Percentiles rank a stretch among this genome's conserved stretches.
phyloP scores from a whole-genome alignment of 2,888 invertebrate species.

The Dynastes maya region DNA sequence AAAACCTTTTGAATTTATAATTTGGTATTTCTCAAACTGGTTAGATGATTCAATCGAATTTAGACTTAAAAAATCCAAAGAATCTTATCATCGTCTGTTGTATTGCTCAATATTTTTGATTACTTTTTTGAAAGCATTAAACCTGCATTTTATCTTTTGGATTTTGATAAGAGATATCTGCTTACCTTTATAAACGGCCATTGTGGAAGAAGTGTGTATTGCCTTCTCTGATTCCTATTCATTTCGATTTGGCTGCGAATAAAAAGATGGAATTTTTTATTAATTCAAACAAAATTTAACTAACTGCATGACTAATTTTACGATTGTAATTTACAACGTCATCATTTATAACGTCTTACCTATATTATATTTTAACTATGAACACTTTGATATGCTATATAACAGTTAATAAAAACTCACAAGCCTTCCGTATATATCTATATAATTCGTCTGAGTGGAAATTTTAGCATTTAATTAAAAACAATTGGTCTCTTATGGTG shows the following conservation, averaged over 20 bases:
- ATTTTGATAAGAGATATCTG: not conserved
- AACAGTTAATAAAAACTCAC: slow-evolving; percentile 35
- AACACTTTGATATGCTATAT: slow-evolving; percentile 21
- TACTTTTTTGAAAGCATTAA: no score
- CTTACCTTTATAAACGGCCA: slow-evolving; percentile 20
- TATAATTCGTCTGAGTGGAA: slow-evolving; percentile 33
- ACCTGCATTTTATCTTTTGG: no score
- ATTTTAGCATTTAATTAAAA: slow-evolving; percentile 38
- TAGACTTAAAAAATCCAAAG: no score
- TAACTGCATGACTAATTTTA: no score
- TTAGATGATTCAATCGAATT: no score
- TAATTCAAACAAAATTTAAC: not conserved
- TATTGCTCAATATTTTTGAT: no score
- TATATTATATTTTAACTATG: slow-evolving; percentile 13
- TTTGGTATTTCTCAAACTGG: no score
- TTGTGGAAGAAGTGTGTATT: not conserved
- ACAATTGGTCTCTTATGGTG: slow-evolving; percentile 31
- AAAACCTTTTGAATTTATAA: no score
- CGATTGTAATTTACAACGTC: slow-evolving; percentile 4
- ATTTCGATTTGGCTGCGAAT: not conserved
- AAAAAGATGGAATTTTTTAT: slow-evolving; percentile 1
- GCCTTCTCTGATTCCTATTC: not conserved
- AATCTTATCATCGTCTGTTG: no score
- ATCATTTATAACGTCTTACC: not conserved
- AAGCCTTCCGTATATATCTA: slow-evolving; percentile 14